Base-by-base conservation (phyloP, 2,888 invertebrate species). In the Scrobipalpa costella region DNA sequence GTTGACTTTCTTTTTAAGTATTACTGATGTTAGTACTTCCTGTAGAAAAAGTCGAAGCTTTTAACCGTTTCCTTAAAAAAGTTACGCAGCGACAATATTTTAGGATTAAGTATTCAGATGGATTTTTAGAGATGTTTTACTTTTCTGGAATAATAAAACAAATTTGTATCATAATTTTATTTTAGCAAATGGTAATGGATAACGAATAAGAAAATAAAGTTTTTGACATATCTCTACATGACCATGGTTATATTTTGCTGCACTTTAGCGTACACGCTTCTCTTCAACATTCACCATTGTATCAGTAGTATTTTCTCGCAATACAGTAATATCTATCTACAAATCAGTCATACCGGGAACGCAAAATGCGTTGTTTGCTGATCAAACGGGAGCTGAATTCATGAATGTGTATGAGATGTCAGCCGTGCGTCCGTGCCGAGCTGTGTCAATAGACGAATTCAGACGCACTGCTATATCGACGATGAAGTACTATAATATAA, bases 341-440 rank as follows among this genome's bases (percentile, higher is more conserved):
- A 44, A 44, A 44, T 44, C 44, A 44, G 44, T 44, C 44, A 44
- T 44, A 44, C 44, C n/a, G 44, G 44, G 44, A 44, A 33, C 33
- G 27, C 55, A 55, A 21, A 27, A 55, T 33, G 57, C 70, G 63
- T 67, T 78, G 73, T 81, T 79, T 80, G 76, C 77, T 76, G 79
- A 80, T 74, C 81, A 76, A 78, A 78, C 77, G 71, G 72, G 78
- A 79, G 80, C 76, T 80, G 82, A 81, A 79, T 81, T 77, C 78
- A 82, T 80, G 81, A 83, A 83, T 44, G 44, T 44, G 44, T 83
- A 80, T 78, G 75, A 76, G 80, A 71, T 61, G 59, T 7, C 49
- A 49, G 50, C 50, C 50, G 50, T 50, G 21, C 19, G 17, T 19
- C 50, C 50, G 50, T 50, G 21, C 19, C 50, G 8, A 9, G 21